Base-by-base conservation (phyloP, 1,140 invertebrate genomes). In the Heliothis subflexa region DNA sequence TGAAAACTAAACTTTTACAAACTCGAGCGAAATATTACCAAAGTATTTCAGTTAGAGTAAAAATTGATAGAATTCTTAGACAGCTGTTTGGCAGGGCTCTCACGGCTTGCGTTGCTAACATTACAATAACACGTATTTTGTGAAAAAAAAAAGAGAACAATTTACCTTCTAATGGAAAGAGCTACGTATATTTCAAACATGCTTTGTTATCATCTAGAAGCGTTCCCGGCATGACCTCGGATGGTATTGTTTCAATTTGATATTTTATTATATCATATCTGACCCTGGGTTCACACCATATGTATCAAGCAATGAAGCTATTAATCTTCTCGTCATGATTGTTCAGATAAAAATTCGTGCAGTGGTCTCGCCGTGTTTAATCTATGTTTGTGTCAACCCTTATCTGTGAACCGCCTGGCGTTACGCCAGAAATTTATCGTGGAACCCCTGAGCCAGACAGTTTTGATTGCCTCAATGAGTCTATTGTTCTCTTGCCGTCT, bases 381-480 rank as follows among this genome's bases (percentile, higher is more conserved):
- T 77, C 59, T 76, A 28, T 49, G 71, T 73, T 76, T 70, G 74
- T 77, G 79, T 74, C 75, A 74, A 66, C 81, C 83, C 78, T 79
- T 86, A 86, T 84, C 79, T 78, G 28, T 76, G 68, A 80, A 47
- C 52, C 61, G 77, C 80, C 78, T 89, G 86, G 89, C 87, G 62
- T 72, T 28, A 18, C 61, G 86, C 89, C 88, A 89, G 83, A 79
- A 49, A 81, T 70, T 86, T 87, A 80, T 85, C 85, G 78, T 73
- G 84, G 79, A 84, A 81, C 80, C 84, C 82, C 82, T 81, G 85
- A 84, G 80, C 70, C 68, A 81, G 84, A 68, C 85, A 85, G 82
- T 86, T 89, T 88, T 85, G 82, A 91, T 87, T 88, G 87, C 85
- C 81, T 82, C 85, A 84, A 87, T 83, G 85, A 79, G 77, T 81